Conservation (phyloP, 2,888 invertebrate species). For the Camptogramma bilineatum region DNA sequence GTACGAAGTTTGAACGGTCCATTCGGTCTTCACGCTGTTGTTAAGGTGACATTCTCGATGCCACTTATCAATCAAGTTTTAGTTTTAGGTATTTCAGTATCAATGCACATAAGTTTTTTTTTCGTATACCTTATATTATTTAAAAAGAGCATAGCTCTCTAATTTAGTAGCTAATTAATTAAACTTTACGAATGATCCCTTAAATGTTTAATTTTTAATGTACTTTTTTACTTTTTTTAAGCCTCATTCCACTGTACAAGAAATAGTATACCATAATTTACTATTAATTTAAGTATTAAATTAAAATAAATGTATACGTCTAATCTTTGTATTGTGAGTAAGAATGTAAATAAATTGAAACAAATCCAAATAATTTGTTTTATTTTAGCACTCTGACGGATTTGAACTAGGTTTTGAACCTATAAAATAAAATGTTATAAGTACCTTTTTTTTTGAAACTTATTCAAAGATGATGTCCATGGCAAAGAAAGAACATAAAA, state of each 20-base stretch:
- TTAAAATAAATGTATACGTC: conserved; percentile 24
- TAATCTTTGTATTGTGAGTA: conserved; percentile 24
- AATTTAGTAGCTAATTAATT: not conserved
- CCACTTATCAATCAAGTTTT: no score
- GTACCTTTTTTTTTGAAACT: no score
- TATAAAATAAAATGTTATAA: no score
- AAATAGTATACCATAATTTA: not conserved
- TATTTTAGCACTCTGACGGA: not conserved
- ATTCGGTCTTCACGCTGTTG: no score
- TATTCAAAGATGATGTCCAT: no score
- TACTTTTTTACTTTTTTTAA: not conserved
- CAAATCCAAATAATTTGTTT: conserved; percentile 1
- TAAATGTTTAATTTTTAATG: not conserved
- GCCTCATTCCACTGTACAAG: not conserved
- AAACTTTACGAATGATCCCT: not conserved
- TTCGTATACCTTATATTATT: not conserved
- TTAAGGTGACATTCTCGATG: no score
- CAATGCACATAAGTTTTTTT: not conserved
- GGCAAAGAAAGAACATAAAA: no score
- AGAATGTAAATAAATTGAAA: conserved; percentile 21
- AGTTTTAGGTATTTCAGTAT: no score
- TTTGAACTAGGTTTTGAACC: no score
- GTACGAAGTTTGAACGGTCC: no score
- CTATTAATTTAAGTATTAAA: not conserved
- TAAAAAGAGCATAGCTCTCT: not conserved